Conservation (phyloP, 2,888 invertebrate genomes). For the Agrochola lychnidis region DNA sequence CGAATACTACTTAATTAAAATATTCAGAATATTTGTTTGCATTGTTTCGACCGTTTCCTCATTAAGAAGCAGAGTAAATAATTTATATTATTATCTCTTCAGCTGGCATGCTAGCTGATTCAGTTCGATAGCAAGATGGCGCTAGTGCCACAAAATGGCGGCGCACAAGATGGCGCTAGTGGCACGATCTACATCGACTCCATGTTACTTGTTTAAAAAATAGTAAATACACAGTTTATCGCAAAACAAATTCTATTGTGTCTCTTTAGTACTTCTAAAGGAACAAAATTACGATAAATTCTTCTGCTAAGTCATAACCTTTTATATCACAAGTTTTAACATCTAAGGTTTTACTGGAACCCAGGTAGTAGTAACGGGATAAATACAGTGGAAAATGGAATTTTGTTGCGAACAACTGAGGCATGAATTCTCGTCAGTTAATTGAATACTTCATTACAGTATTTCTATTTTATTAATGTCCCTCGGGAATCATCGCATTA, state of each 20-base stretch:
- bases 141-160: too few species aligned
- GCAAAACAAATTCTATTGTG: too few species aligned
- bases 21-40: constrained; percentile 5
- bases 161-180: too few species aligned
- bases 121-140: too few species aligned
- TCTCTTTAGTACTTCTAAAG: background rate
- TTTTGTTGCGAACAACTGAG: background rate
- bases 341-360: constrained; percentile 4
- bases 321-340: constrained; percentile 34
- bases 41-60: constrained; percentile 1
- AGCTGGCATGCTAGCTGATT: too few species aligned
- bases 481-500: too few species aligned
- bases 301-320: constrained; percentile 13
- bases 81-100: background rate
- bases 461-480: too few species aligned
- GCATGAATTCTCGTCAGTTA: background rate
- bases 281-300: constrained; percentile 31
- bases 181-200: too few species aligned
- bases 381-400: background rate
- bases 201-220: too few species aligned
- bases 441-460: constrained; percentile 13
- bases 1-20: constrained; percentile 4
- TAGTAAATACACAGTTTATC: too few species aligned
- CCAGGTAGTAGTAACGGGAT: background rate
- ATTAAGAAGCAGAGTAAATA: constrained; percentile 23